Evolutionary conservation across 2,888 invertebrate species (phyloP).

Genomic region (Cyaniris semiargus): DNA sequence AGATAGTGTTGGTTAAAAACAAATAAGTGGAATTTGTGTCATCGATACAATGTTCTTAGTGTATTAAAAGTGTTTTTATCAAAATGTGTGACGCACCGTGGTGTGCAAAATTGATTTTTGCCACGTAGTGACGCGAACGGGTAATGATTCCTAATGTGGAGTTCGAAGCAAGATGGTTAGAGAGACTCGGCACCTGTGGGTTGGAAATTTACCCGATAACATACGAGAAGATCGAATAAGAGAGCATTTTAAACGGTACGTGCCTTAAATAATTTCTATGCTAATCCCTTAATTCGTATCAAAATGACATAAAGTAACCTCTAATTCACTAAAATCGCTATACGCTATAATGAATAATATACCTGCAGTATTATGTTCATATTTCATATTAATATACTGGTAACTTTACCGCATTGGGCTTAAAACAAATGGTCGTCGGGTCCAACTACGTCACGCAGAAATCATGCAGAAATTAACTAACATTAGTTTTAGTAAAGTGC

Average conservation of each 20-base stretch:
- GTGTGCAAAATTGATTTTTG: slow-evolving; percentile 80
- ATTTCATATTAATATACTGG: background rate
- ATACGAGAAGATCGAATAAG: slow-evolving; percentile 98
- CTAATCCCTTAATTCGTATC: background rate
- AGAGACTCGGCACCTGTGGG: slow-evolving; percentile 99
- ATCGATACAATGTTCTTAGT: slow-evolving; percentile 65
- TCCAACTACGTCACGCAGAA: background rate
- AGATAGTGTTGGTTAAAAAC: slow-evolving; percentile 68
- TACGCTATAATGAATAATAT: background rate
- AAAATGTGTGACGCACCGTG: slow-evolving; percentile 78
- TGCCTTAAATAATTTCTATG: slow-evolving; percentile 30
- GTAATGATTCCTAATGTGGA: slow-evolving; percentile 93
- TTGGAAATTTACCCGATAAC: slow-evolving; percentile 99
- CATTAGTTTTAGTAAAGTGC: background rate
- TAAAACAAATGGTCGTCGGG: background rate
- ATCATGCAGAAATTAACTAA: background rate
- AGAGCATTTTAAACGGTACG: slow-evolving; percentile 98
- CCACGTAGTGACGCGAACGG: slow-evolving; percentile 82
- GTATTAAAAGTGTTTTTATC: slow-evolving; percentile 67
- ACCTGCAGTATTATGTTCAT: background rate
- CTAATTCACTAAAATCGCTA: background rate
- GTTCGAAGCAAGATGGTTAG: slow-evolving; percentile 99
- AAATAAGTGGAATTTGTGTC: slow-evolving; percentile 68
- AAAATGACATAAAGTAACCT: background rate
- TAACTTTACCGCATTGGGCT: background rate